Conservation (phyloP, 2,113 vertebrate species). For the Microcebus lehilahytsara region DNA sequence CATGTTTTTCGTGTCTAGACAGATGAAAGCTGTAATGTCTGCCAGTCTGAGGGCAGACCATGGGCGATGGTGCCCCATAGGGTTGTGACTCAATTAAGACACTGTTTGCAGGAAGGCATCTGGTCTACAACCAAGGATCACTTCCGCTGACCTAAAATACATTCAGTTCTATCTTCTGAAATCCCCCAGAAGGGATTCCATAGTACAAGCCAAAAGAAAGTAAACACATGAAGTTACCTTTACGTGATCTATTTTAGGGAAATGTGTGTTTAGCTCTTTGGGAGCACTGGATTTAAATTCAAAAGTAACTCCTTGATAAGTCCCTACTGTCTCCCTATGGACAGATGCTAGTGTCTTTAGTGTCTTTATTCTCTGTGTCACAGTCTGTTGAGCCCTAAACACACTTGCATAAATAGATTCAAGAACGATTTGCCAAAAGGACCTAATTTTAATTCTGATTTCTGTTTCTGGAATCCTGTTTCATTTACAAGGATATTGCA, state of each 20-base stretch:
- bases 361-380: not conserved
- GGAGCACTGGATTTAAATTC: slow-evolving; percentile 12
- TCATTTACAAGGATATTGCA: not conserved
- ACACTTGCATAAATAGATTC: not conserved
- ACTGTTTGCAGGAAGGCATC: not conserved
- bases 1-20: not conserved
- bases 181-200: not conserved
- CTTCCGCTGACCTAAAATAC: not conserved
- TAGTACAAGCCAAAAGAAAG: not conserved
- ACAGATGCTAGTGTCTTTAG: not conserved
- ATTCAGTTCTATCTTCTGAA: not conserved
- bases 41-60: not conserved
- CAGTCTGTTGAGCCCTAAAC: not conserved
- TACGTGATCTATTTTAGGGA: not conserved
- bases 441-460: slow-evolving; percentile 1
- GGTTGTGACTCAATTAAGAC: not conserved
- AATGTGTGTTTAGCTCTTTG: slow-evolving; percentile 20
- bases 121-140: not conserved
- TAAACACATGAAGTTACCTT: not conserved
- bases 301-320: not conserved
- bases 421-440: not conserved
- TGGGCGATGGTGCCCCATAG: accelerated
- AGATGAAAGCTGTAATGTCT: not conserved
- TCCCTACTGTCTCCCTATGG: not conserved
- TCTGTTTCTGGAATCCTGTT: not conserved